phyloP scores from a whole-genome alignment of 2,113 vertebrate genomes.

The Xenopus borealis region DNA sequence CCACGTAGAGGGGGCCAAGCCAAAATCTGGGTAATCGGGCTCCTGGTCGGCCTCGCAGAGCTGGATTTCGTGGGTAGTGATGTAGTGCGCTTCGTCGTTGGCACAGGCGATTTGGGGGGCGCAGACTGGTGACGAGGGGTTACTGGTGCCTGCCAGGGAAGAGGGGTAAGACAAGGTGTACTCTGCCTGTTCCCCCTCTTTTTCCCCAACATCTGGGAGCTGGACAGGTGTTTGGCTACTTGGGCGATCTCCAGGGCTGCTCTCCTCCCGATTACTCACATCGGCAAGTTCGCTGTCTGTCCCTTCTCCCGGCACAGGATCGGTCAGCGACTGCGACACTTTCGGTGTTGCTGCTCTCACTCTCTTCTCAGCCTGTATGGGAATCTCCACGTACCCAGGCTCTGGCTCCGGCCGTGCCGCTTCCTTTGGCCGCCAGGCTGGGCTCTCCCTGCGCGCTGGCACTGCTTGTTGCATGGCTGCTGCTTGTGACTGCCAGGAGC shows the following conservation, averaged over 20 bases:
- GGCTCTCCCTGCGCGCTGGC: not conserved
- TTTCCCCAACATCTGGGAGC: not conserved
- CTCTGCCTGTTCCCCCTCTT: not conserved
- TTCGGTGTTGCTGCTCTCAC: not conserved
- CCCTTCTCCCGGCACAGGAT: not conserved
- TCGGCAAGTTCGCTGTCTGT: not conserved
- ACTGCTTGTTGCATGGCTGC: constrained; percentile 13
- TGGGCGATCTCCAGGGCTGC: not conserved
- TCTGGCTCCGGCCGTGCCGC: not conserved
- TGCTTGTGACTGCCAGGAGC: not conserved
- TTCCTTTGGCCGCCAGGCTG: not conserved
- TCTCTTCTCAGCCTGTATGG: not conserved
- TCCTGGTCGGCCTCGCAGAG: constrained; percentile 88
- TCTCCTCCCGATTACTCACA: not conserved
- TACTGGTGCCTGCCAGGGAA: not conserved
- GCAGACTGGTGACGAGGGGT: not conserved
- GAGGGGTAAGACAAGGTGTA: constrained; percentile 5
- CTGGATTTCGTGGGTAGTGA: constrained; percentile 92
- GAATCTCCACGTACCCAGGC: constrained; percentile 23
- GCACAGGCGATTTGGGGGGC: constrained; percentile 35
- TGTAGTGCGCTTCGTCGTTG: constrained; percentile 81
- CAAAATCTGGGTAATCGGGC: constrained; percentile 71
- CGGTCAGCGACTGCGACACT: no score
- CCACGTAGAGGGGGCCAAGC: constrained; percentile 71
- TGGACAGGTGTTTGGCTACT: not conserved